Evolutionary conservation across 2,888 invertebrate species (phyloP).

Genomic region (Balanococcus diminutus): DNA sequence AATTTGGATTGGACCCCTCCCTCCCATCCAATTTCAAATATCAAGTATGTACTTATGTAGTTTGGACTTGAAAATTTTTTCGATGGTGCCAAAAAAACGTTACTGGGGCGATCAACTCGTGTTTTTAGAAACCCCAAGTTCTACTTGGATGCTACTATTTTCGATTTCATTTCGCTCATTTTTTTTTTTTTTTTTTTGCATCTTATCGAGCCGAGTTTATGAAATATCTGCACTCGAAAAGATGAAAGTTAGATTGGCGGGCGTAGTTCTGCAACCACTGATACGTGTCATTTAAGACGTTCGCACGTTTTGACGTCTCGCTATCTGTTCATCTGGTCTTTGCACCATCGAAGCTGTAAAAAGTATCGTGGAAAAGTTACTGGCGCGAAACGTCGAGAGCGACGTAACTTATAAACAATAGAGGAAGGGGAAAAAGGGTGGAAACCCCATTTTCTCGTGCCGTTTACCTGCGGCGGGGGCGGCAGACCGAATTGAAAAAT

Average conservation of each 20-base stretch:
- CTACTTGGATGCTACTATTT: too few species aligned
- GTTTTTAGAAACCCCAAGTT: too few species aligned
- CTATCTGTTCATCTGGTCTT: neutral
- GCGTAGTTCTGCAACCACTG: neutral
- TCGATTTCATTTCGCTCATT: too few species aligned
- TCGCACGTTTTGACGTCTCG: slow-evolving; percentile 18
- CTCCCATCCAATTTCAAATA: too few species aligned
- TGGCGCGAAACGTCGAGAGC: neutral
- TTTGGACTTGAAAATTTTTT: too few species aligned
- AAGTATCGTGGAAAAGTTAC: neutral
- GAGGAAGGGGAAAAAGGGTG: neutral
- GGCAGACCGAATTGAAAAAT: slow-evolving; percentile 30
- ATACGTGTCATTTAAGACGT: slow-evolving; percentile 40
- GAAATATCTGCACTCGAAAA: neutral
- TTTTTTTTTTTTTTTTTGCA: too few species aligned
- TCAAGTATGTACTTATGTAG: too few species aligned
- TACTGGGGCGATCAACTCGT: too few species aligned
- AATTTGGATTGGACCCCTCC: too few species aligned
- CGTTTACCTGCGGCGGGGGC: neutral
- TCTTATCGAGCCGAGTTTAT: neutral
- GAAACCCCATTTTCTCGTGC: slow-evolving; percentile 30
- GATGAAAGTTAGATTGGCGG: neutral
- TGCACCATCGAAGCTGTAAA: neutral
- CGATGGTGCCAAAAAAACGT: too few species aligned
- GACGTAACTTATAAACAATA: slow-evolving; percentile 6